Base-by-base conservation (phyloP, 2,113 vertebrate species). In the Ovibos moschatus region DNA sequence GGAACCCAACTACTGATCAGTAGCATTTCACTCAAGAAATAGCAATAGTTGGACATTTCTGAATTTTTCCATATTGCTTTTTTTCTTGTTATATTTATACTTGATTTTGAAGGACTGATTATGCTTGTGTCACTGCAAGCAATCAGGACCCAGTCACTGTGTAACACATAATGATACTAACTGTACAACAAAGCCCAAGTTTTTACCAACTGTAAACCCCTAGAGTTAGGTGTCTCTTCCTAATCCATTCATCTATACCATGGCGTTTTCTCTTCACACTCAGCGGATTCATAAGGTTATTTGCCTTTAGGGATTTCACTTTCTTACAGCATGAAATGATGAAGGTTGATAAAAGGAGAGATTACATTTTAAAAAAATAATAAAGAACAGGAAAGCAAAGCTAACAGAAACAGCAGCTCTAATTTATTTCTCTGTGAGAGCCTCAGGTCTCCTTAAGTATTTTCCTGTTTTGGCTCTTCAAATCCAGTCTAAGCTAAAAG, bases 231-330 rank as follows among this genome's bases (percentile, higher is more conserved):
- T 40, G 67, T 40, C 36, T 13, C 67, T 5, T 74, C 67, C n/a
- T 74, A 74, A 74, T 74, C n/a, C 36, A 40, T 40, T 40, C 36
- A 74, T 40, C 36, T 40, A 25, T 40, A 23, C 67, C 21, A 40
- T 25, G 10, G 67, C 36, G 21, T 74, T 74, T 74, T 74, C 67
- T 74, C 36, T 74, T 74, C 36, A 74, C 36, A 25, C 10, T 74
- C 36, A 40, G 67, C 0, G 3, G 67, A 74, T 74, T 74, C 5
- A 28, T 40, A 40, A 74, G 19, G 67, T 74, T 74, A 74, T 74
- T 89, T 96, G 76, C 91, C 79, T 87, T 97, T 82, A 83, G 50
- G 58, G 81, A 96, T 76, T 96, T 88, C 1, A 93, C 53, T 95
- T 86, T 78, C 67, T 95, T 97, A 30, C 1, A 27, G 0, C 43